Evolutionary conservation across 2,888 invertebrate genomes (phyloP), one percentile per base, ranked within the genome.

Genomic region (Agrenia bidenticulata): DNA sequence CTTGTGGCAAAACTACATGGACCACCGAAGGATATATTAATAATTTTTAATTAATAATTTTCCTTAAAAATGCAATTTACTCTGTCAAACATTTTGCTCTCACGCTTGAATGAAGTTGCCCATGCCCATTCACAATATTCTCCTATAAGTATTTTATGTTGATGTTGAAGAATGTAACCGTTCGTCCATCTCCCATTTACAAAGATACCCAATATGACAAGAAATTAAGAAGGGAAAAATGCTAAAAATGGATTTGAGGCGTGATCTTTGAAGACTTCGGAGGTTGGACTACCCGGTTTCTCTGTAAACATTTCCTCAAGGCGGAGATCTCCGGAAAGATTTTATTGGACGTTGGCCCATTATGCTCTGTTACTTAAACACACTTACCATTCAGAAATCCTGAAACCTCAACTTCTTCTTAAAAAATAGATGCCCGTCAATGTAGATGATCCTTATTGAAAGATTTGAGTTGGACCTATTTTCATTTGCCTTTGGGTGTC

Each of bases 161-260:
- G n/a, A n/a, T n/a, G n/a, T n/a, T 23, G 61, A n/a, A 42, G 39
- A 41, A 23, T 41, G 39, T 50, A 19, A 27, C 32, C 39, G 1
- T 56, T n/a, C 7, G 45, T 32, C n/a, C n/a, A n/a, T n/a, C n/a
- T n/a, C n/a, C n/a, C n/a, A n/a, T n/a, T n/a, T n/a, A n/a, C n/a
- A n/a, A 11, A 32, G 32, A 32, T 32, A 7, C 32, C 32, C 32
- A 32, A 32, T 32, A 32, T 32, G 32, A 32, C 32, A 32, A 32
- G 32, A 32, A 32, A 32, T 32, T 5, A 41, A 23, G 50, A 45
- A 19, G 15, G 32, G 27, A 53, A 17, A 39, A 37, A 69, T 50
- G 67, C 67, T 67, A 67, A 70, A 70, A 63, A 63, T 66, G 65
- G 56, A 58, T 55, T 45, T 37, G 42, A 70, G 70, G 70, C 70